Evolutionary conservation across 2,113 vertebrate species (phyloP).

Genomic region (Mobula birostris): DNA sequence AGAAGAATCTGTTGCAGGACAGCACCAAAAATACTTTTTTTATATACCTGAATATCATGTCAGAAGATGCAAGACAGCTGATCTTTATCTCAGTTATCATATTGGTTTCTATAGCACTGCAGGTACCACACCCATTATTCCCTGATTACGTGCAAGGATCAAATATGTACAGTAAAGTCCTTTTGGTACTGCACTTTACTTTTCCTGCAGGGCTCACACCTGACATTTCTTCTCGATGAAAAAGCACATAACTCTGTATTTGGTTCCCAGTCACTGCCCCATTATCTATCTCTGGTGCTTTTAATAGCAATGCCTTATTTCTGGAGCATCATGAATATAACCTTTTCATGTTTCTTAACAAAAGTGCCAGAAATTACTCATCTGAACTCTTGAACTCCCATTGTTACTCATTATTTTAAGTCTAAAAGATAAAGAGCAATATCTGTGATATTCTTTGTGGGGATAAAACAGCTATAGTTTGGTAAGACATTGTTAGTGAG

Average conservation of each 20-base stretch:
- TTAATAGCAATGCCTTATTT: neutral
- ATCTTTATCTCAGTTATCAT: neutral
- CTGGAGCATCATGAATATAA: neutral
- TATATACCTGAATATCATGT: neutral
- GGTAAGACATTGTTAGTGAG: neutral
- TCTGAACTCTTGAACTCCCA: too few species aligned
- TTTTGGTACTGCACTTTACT: neutral
- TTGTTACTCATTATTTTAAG: neutral
- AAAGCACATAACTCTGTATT: neutral
- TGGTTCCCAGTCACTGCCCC: neutral
- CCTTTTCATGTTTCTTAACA: neutral
- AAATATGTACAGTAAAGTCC: neutral
- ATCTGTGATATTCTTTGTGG: neutral
- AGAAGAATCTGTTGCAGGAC: neutral
- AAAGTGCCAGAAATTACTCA: neutral
- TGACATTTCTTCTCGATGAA: neutral
- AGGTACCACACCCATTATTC: neutral
- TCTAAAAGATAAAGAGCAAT: neutral
- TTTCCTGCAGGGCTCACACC: neutral
- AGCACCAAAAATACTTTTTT: neutral
- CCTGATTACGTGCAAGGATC: neutral
- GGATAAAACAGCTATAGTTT: neutral
- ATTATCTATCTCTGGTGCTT: neutral
- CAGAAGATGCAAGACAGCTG: neutral
- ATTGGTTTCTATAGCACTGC: neutral